phyloP scores from a whole-genome alignment of 2,888 invertebrate species.

The Calliopum simillimum region DNA sequence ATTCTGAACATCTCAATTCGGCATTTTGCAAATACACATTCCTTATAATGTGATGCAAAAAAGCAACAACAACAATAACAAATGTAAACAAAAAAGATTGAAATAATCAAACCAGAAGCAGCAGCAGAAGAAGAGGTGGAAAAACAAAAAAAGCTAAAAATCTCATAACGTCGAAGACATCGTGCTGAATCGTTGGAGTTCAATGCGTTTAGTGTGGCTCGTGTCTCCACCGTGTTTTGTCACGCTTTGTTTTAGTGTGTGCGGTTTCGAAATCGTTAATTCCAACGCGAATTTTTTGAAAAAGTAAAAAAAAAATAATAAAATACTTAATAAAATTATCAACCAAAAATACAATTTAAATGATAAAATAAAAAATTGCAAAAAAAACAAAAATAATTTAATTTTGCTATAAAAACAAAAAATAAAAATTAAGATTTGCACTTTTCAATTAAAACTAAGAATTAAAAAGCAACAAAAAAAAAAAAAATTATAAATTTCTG shows the following conservation, averaged over 20 bases:
- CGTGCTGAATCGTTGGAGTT: slow-evolving; percentile 60
- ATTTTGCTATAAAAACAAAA: background rate
- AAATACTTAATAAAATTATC: slow-evolving; percentile 19
- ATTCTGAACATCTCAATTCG: slow-evolving; percentile 2
- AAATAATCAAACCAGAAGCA: background rate
- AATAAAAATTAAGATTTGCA: no score
- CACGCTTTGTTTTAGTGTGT: slow-evolving; percentile 50
- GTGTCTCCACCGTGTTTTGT: slow-evolving; percentile 68
- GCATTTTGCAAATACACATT: background rate
- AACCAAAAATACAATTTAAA: background rate
- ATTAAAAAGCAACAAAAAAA: background rate
- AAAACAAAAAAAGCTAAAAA: slow-evolving; percentile 1
- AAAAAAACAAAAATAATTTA: slow-evolving; percentile 2
- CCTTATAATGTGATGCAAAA: slow-evolving; percentile 9
- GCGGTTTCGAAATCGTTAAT: background rate
- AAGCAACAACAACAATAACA: background rate
- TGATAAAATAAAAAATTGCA: background rate
- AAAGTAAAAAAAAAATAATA: background rate
- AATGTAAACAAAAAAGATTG: slow-evolving; percentile 10
- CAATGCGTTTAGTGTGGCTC: slow-evolving; percentile 66
- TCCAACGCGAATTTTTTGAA: background rate
- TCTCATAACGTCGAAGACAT: slow-evolving; percentile 50
- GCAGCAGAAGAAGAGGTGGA: background rate
- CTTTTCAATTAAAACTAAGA: background rate
- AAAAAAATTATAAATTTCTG: background rate